Evolutionary conservation across 2,113 vertebrate species (phyloP).

Genomic region (Entosphenus tridentatus): DNA sequence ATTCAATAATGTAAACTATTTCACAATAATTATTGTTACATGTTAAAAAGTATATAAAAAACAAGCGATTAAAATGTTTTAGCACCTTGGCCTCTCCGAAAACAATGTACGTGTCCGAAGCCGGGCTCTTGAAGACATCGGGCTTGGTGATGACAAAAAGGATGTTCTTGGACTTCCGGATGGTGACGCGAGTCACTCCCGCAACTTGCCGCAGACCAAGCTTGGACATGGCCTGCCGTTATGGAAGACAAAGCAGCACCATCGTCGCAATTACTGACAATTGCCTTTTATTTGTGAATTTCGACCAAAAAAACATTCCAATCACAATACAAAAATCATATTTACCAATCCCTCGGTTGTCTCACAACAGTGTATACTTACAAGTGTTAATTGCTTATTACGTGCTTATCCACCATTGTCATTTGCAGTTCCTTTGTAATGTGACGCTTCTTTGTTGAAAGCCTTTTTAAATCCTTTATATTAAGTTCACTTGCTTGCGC

Average conservation of each 20-base stretch:
- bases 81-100: constrained; percentile 78
- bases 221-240: constrained; percentile 71
- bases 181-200: constrained; percentile 82
- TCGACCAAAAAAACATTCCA: neutral
- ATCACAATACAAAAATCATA: neutral
- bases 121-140: constrained; percentile 86
- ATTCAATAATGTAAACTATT: too few relatives aligned
- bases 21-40: too few relatives aligned
- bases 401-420: too few relatives aligned
- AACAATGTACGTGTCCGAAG: constrained; percentile 84
- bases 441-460: too few relatives aligned
- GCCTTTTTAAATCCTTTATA: too few relatives aligned
- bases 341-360: too few relatives aligned
- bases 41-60: too few relatives aligned
- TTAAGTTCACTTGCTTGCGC: too few relatives aligned
- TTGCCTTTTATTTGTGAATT: neutral
- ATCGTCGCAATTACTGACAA: neutral
- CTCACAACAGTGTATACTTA: too few relatives aligned
- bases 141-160: constrained; percentile 84
- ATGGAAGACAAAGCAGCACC: neutral
- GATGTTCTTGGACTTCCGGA: constrained; percentile 94
- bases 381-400: too few relatives aligned
- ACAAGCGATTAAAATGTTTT: too few relatives aligned
- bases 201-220: constrained; percentile 71
- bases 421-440: too few relatives aligned